A percentile compares a stretch with the other conserved stretches of the same genome.
These are phyloP conservation scores for Cryptoblepharus egeriae DNA, from an alignment of 2,797 vertebrate genomes.

Conservation along the genomic window DNA sequence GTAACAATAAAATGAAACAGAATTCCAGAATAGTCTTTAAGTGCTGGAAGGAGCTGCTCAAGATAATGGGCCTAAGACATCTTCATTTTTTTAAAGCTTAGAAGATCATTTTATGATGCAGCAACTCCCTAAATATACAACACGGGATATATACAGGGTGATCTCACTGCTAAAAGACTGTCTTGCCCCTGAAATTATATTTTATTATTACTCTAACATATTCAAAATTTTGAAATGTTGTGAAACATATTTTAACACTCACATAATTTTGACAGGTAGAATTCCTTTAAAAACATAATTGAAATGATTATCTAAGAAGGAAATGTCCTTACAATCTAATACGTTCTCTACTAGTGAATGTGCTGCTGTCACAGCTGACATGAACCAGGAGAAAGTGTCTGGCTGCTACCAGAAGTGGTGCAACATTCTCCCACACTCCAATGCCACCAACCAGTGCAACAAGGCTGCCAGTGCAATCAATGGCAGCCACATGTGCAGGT, in stretches of 20 bases:
- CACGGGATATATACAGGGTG: neutral
- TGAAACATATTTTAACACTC: neutral
- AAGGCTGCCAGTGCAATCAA: too few species aligned
- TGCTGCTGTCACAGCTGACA: too few species aligned
- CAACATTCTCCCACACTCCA: too few species aligned
- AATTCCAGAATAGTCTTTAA: constrained; percentile 26
- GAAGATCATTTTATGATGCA: neutral
- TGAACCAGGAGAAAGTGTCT: too few species aligned
- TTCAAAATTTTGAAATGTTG: neutral
- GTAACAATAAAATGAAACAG: constrained; percentile 30
- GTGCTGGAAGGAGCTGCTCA: constrained; percentile 14
- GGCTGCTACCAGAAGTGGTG: too few species aligned
- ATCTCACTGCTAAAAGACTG: neutral
- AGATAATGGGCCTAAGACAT: neutral
- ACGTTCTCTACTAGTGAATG: too few species aligned
- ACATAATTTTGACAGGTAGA: neutral
- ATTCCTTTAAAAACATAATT: neutral
- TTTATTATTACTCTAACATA: neutral
- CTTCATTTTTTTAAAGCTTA: neutral
- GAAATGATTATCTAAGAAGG: neutral
- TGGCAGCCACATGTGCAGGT: too few species aligned
- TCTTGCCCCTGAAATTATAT: neutral
- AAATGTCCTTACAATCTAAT: too few species aligned
- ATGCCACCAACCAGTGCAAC: too few species aligned
- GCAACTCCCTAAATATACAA: neutral